Conservation (phyloP, 2,797 vertebrate genomes). For the Hippocampus kuda region DNA sequence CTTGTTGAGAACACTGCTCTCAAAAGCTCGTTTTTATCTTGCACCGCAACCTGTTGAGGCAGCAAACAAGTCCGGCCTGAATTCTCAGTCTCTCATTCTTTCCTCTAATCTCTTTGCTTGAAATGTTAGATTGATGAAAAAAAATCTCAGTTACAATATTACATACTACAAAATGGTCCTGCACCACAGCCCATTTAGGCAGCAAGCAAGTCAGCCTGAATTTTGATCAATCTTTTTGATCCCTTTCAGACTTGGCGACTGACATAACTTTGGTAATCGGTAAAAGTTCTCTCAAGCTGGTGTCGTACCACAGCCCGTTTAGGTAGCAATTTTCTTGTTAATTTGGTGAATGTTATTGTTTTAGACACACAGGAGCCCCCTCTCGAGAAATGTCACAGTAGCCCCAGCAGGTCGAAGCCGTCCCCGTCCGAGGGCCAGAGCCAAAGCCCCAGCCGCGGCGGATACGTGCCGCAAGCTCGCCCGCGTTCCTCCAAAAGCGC, state of each 20-base stretch:
- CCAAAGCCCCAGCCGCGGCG: conserved; percentile 56
- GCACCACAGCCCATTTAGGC: not conserved
- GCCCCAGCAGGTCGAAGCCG: conserved; percentile 91
- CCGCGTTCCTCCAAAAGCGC: conserved; percentile 91
- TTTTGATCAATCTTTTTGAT: not conserved
- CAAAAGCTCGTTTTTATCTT: too few species aligned
- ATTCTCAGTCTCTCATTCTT: not conserved
- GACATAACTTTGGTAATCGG: not conserved
- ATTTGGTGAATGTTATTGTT: conserved; percentile 73
- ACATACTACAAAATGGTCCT: not conserved
- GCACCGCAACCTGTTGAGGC: not conserved
- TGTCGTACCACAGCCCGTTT: conserved; percentile 11
- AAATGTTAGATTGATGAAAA: too few species aligned
- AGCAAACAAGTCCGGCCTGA: not conserved
- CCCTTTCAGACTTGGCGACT: not conserved
- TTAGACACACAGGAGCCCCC: conserved; percentile 93
- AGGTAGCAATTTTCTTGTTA: conserved; percentile 34
- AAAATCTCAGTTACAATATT: not conserved
- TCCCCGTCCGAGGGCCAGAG: conserved; percentile 81
- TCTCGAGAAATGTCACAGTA: conserved; percentile 99
- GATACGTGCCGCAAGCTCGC: conserved; percentile 74
- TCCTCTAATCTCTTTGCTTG: not conserved
- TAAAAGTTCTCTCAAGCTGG: conserved; percentile 5
- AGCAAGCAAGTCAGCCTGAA: not conserved
- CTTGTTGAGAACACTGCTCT: too few species aligned